Conservation (phyloP, 2,888 invertebrate genomes). For the Dusona sp. region DNA sequence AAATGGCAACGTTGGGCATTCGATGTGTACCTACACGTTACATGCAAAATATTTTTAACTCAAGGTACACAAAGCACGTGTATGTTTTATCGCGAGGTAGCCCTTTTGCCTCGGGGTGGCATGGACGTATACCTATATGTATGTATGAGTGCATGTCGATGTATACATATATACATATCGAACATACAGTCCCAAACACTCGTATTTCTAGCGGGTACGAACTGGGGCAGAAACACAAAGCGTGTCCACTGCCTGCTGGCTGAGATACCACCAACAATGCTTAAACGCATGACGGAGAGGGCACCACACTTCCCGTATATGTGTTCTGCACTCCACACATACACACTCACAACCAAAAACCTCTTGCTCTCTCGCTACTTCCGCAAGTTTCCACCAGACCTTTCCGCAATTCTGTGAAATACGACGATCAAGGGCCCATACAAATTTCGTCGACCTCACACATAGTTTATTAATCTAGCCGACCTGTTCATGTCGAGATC, state of each 20-base stretch:
- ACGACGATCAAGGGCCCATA: constrained; percentile 54
- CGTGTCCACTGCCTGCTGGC: constrained; percentile 77
- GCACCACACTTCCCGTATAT: constrained; percentile 46
- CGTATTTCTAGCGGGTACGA: constrained; percentile 77
- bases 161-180: constrained; percentile 60
- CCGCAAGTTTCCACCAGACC: constrained; percentile 60
- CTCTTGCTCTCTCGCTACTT: constrained; percentile 40
- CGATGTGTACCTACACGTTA: constrained; percentile 66
- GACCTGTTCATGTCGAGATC: constrained; percentile 22
- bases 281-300: constrained; percentile 78
- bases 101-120: constrained; percentile 75
- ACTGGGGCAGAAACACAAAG: constrained; percentile 83
- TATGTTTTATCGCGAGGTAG: constrained; percentile 82
- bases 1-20: constrained; percentile 47
- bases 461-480: constrained; percentile 52
- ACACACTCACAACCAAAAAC: neutral
- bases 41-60: constrained; percentile 80
- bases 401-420: constrained; percentile 61
- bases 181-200: constrained; percentile 72
- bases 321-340: constrained; percentile 4
- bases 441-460: constrained; percentile 51
- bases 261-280: constrained; percentile 81
- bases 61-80: constrained; percentile 80
- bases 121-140: neutral
- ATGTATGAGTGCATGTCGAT: constrained; percentile 15